Evolutionary conservation across 2,113 vertebrate genomes (phyloP).

Genomic region (Eolophus roseicapilla): DNA sequence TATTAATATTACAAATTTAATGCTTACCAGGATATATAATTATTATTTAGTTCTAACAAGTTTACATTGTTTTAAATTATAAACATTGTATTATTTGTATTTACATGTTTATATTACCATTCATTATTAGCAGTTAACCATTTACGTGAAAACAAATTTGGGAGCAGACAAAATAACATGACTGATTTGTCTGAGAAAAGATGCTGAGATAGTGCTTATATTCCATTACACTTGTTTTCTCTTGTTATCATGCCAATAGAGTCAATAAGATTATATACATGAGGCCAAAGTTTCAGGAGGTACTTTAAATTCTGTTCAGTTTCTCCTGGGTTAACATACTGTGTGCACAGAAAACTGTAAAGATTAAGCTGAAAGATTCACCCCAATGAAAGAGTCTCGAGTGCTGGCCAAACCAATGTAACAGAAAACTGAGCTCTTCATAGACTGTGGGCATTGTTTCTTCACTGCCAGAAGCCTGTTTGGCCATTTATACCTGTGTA

Average conservation of each 20-base stretch:
- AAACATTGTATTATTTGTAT: background rate
- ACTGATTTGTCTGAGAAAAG: background rate
- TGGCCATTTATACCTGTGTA: background rate
- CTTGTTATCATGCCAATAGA: background rate
- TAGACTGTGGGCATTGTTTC: background rate
- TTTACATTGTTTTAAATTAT: background rate
- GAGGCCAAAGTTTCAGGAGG: background rate
- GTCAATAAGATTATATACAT: background rate
- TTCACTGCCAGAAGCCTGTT: background rate
- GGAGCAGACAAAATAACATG: background rate
- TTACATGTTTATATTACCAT: background rate
- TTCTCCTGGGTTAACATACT: background rate
- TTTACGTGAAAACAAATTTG: background rate
- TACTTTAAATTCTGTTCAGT: background rate
- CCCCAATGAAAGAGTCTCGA: background rate
- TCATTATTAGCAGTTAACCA: background rate
- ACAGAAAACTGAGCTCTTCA: background rate
- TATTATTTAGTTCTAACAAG: background rate
- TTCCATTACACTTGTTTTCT: background rate
- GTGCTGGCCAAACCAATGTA: background rate
- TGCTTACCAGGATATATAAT: background rate
- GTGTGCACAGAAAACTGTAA: background rate
- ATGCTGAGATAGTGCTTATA: background rate
- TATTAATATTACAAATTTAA: background rate
- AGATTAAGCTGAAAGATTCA: background rate